Conservation (phyloP, 1,140 invertebrate genomes). For the Cepaea nemoralis region DNA sequence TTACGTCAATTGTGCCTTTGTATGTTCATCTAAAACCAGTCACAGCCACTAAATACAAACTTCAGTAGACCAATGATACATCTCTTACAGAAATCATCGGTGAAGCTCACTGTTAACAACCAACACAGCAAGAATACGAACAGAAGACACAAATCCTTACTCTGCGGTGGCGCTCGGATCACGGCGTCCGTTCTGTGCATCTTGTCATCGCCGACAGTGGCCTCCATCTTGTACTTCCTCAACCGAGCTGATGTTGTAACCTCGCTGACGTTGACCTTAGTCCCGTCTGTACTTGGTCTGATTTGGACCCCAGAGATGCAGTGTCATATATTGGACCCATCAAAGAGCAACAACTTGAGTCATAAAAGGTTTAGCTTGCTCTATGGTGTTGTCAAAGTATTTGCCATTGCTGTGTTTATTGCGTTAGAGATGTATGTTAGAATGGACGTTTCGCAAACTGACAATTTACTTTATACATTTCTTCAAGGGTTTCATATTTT, state of each 20-base stretch:
- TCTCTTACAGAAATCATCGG: not conserved
- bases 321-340: constrained; percentile 37
- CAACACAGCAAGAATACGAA: not conserved
- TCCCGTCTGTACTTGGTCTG: constrained; percentile 27
- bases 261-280: constrained; percentile 35
- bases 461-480: constrained; percentile 30
- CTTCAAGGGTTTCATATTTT: constrained; percentile 24
- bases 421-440: constrained; percentile 39
- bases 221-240: constrained; percentile 26
- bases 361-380: constrained; percentile 40
- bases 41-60: no score
- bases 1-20: no score
- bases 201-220: constrained; percentile 14
- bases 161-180: constrained; percentile 3
- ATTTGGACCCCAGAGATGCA: constrained; percentile 45
- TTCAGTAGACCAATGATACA: no score
- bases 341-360: not conserved
- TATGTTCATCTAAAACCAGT: no score
- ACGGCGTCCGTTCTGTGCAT: constrained; percentile 24
- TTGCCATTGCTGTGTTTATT: constrained; percentile 43
- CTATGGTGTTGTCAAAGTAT: constrained; percentile 45
- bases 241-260: constrained; percentile 21
- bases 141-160: not conserved
- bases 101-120: not conserved
- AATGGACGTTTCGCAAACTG: not conserved